Base-by-base conservation (phyloP, 2,797 vertebrate species). In the Sorex maritimensis region DNA sequence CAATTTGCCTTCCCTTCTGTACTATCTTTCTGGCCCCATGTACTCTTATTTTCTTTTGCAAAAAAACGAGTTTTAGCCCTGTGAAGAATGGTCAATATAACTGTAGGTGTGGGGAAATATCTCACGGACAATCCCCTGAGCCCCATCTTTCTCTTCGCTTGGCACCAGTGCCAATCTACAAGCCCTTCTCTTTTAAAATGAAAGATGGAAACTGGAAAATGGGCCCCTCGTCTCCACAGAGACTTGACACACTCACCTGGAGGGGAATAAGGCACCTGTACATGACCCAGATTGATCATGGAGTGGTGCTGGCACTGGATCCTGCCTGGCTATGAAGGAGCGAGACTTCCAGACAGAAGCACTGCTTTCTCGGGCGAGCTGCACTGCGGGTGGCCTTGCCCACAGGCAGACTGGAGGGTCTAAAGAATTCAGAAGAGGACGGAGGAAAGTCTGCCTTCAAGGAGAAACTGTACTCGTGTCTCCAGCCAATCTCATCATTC, bases 211-310 rank as follows among this genome's bases (percentile, higher is more conserved):
- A 82, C 49, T 69, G 78, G 49, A 88, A 92, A 93, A 58, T 1
- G 74, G 49, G 69, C 30, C 73, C 52, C 28, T 65, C 65, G 65
- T 75, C 73, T 81, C 63, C 92, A 34, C 63, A 94, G 73, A 92
- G 30, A 77, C 41, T 67, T 88, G 67, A 89, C 82, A 84, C 34
- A 65, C 30, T 69, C 26, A 92, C 79, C 28, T 41, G 88, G 82
- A 91, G 12, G 61, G 74, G 86, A 90, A 92, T 96, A 94, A 95
- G 95, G 95, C 96, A 95, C 94, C 88, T 85, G 9, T 38, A 34
- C 13, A 52, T 67, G 85, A 77, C 92, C 46, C 74, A 90, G 41
- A 73, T 0, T 28, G 77, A 80, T 65, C 46, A 44, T 0, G 77
- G 71, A 81, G 68, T 13, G 46, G 41, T 38, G 38, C n/a, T 67